A percentile compares a stretch with the other conserved stretches of the same genome.
Conservation (phyloP, 2,113 vertebrate genomes). For the Candoia aspera region DNA sequence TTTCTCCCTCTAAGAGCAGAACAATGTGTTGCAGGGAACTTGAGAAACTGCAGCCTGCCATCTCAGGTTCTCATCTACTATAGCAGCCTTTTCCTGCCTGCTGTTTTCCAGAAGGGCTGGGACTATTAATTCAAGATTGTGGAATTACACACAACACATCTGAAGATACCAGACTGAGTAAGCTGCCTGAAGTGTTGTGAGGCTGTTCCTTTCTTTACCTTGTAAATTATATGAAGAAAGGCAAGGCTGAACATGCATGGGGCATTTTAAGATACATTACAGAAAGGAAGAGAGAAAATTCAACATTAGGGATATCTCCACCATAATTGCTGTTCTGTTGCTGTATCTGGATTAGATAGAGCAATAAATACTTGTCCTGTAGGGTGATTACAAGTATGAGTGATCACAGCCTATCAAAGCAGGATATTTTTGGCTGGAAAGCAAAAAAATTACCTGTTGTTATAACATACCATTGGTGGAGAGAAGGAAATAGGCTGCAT, state of each 20-base stretch:
- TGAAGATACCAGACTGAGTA: neutral
- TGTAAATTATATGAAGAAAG: neutral
- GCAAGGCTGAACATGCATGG: neutral
- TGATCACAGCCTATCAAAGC: neutral
- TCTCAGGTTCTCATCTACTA: neutral
- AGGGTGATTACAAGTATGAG: neutral
- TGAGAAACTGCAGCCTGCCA: neutral
- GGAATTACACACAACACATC: neutral
- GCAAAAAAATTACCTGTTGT: slow-evolving; percentile 19
- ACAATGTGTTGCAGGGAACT: neutral
- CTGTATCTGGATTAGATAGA: neutral
- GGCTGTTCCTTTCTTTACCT: neutral
- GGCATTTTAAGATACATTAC: neutral
- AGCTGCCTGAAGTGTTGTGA: neutral
- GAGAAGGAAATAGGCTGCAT: slow-evolving; percentile 95
- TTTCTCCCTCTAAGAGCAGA: neutral
- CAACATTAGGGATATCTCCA: neutral
- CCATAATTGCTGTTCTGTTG: neutral
- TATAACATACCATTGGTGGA: slow-evolving; percentile 88
- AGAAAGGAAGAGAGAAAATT: neutral
- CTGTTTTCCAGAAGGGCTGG: neutral
- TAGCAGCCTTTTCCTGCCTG: neutral
- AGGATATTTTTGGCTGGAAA: neutral
- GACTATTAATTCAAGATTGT: neutral
- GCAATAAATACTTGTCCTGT: neutral